A percentile compares a stretch with the other conserved stretches of the same genome.
phyloP scores from a whole-genome alignment of 2,888 invertebrate species.

The Agrochola lota region DNA sequence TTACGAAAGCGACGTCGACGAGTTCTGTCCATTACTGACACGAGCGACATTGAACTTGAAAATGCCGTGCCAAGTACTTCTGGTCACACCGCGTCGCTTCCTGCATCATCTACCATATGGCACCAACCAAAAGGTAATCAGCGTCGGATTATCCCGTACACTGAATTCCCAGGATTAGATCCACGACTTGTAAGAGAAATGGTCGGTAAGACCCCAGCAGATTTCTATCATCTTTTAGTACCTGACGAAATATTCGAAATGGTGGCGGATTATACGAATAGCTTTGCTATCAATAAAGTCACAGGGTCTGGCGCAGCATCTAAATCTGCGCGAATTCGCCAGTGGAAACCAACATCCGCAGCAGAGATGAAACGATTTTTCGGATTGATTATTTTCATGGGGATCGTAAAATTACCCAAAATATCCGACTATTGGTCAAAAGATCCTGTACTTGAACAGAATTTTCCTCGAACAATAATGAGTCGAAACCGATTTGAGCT shows the following conservation, averaged over 20 bases:
- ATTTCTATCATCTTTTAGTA: too few relatives aligned
- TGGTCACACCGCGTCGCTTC: slow-evolving; percentile 14
- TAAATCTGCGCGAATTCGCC: too few relatives aligned
- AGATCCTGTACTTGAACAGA: slow-evolving; percentile 60
- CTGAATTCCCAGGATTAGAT: slow-evolving; percentile 40
- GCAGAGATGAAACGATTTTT: slow-evolving; percentile 69
- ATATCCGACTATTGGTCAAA: slow-evolving; percentile 69
- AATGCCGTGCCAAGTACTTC: slow-evolving; percentile 26
- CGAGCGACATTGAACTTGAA: slow-evolving; percentile 18
- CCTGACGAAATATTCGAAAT: slow-evolving; percentile 22
- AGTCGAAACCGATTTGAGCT: slow-evolving; percentile 39
- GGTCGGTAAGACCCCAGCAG: slow-evolving; percentile 7
- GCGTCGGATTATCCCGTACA: slow-evolving; percentile 43
- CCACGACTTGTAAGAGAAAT: slow-evolving; percentile 35
- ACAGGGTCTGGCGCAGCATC: too few relatives aligned
- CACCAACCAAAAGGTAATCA: slow-evolving; percentile 44
- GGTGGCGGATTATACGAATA: slow-evolving; percentile 26
- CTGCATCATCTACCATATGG: slow-evolving; percentile 25
- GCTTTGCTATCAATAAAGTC: slow-evolving; percentile 4
- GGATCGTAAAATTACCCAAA: slow-evolving; percentile 67
- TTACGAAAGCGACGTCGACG: slow-evolving; percentile 31
- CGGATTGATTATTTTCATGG: slow-evolving; percentile 70
- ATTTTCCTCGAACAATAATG: slow-evolving; percentile 66
- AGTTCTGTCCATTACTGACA: slow-evolving; percentile 19
- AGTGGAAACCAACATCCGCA: slow-evolving; percentile 47